Base-by-base conservation (phyloP, 2,113 vertebrate genomes). In the Anguilla japonica region DNA sequence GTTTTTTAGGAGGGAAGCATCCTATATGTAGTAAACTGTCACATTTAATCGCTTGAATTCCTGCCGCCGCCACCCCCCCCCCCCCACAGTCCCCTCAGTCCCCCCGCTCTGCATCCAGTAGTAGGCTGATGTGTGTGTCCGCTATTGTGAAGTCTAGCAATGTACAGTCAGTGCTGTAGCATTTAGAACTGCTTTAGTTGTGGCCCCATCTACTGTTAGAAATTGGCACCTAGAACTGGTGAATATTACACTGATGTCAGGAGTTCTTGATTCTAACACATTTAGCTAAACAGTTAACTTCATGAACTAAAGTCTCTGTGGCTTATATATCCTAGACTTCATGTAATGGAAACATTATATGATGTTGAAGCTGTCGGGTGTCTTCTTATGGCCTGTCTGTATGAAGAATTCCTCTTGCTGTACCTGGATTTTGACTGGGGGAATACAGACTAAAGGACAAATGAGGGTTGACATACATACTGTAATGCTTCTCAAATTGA, bases 191-290 rank as follows among this genome's bases (percentile, higher is more conserved):
- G 50, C 43, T 90, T 29, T 81, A 63, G 81, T 85, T 85, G 7
- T 84, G 87, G 89, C 50, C 40, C 93, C 93, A 91, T 91, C 95
- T 94, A 83, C 89, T 94, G 94, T 67, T 26, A 16, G n/a, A 22
- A 46, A 34, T 16, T 26, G 22, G 83, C 50, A 87, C 26, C 75
- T 20, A 46, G 34, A 56, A 22, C 34, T 67, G 14, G 15, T 39
- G 9, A 29, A 34, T 85, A 40, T 56, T 20, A 79, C 2, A 26
- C 14, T 41, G 5, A 26, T 11, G 22, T 79, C 40, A 60, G 40
- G 13, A 22, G 39, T 3, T 60, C 2, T 83, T 60, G n/a, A 11
- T 50, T 83, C 75, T 2, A 3, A 46, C 29, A 50, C 16, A 79
- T 41, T 60, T 20, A n/a, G 50, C 40, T 41, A 60, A 41, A 11